A percentile compares a stretch with the other conserved stretches of the same genome.
Evolutionary conservation across 2,113 vertebrate genomes (phyloP).

Genomic region (Fulmarus glacialis): DNA sequence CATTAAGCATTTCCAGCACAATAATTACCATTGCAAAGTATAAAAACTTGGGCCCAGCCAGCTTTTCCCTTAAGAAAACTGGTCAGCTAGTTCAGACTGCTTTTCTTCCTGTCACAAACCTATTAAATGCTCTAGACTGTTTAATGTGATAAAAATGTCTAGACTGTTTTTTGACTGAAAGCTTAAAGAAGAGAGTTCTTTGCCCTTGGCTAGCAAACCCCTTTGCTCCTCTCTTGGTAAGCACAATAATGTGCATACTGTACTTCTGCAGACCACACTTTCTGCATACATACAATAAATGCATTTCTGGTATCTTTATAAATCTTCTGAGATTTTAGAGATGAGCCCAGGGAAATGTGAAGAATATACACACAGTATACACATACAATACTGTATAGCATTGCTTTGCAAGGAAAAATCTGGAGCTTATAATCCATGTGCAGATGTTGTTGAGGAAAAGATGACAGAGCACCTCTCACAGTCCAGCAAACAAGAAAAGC

Average conservation of each 20-base stretch:
- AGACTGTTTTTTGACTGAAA: slow-evolving; percentile 40
- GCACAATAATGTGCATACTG: background rate
- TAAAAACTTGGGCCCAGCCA: background rate
- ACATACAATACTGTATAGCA: fast-evolving
- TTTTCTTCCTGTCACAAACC: slow-evolving; percentile 36
- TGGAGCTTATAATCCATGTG: background rate
- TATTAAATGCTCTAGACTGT: slow-evolving; percentile 49
- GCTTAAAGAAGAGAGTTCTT: slow-evolving; percentile 36
- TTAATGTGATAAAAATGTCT: slow-evolving; percentile 45
- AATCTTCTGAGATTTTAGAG: background rate
- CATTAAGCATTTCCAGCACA: background rate
- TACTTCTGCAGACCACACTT: background rate
- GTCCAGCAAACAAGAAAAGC: background rate
- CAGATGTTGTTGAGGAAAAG: background rate
- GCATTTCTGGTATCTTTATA: background rate
- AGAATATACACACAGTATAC: background rate
- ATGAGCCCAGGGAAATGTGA: background rate
- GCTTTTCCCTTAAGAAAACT: slow-evolving; percentile 19
- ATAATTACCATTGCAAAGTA: background rate
- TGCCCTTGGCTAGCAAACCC: slow-evolving; percentile 51
- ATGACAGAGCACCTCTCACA: background rate
- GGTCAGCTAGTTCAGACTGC: slow-evolving; percentile 22
- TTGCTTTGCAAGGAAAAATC: background rate
- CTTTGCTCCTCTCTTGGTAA: slow-evolving; percentile 17
- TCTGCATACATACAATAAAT: background rate